These are phyloP conservation scores for Chinchilla lanigera DNA, from an alignment of 2,113 vertebrate species.

Conservation along the genomic window DNA sequence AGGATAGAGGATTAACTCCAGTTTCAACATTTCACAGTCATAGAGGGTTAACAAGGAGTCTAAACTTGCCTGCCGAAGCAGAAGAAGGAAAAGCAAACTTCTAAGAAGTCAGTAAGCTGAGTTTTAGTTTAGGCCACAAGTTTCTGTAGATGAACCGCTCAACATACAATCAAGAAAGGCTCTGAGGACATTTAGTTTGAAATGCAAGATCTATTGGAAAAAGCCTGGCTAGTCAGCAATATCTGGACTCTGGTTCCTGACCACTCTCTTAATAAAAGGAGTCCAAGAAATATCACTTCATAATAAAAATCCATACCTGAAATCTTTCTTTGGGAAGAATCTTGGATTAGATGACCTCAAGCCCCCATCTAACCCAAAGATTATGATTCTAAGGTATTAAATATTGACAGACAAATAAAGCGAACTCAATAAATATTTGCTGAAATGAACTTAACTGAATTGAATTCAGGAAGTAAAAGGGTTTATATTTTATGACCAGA, in stretches of 20 bases:
- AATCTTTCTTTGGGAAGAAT: slow-evolving; percentile 58
- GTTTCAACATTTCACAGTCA: not conserved
- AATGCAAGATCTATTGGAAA: not conserved
- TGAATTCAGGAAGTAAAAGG: slow-evolving; percentile 67
- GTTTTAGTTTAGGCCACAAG: not conserved
- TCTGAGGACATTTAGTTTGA: slow-evolving; percentile 3
- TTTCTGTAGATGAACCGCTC: not conserved
- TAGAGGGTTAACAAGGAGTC: not conserved
- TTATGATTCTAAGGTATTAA: slow-evolving; percentile 64
- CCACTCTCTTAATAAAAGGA: not conserved
- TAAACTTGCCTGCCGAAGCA: not conserved
- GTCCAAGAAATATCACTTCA: slow-evolving; percentile 47
- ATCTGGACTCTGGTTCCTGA: slow-evolving; percentile 7
- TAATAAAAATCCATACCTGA: slow-evolving; percentile 51
- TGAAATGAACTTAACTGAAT: slow-evolving; percentile 52
- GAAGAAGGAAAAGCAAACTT: not conserved
- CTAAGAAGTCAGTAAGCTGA: not conserved
- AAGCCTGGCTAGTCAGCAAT: not conserved
- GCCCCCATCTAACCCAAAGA: slow-evolving; percentile 16
- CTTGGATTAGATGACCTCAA: slow-evolving; percentile 56
- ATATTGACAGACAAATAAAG: slow-evolving; percentile 72
- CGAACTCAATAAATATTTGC: slow-evolving; percentile 69
- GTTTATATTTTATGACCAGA: slow-evolving; percentile 62
- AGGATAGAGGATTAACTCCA: not conserved
- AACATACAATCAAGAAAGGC: not conserved